Percentiles rank a stretch among this genome's conserved stretches.
Evolutionary conservation across 2,113 vertebrate species (phyloP).

Genomic region (Mugil cephalus): DNA sequence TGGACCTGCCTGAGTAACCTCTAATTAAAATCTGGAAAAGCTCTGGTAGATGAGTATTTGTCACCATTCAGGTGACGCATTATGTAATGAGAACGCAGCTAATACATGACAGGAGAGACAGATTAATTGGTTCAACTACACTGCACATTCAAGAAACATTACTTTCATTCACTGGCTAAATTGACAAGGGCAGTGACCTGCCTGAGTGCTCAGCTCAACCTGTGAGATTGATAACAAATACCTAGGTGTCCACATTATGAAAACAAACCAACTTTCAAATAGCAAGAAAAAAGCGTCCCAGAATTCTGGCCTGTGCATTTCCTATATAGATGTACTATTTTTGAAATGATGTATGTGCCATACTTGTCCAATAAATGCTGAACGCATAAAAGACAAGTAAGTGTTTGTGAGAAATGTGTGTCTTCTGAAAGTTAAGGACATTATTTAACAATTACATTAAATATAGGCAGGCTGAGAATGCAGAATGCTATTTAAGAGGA

Average conservation of each 20-base stretch:
- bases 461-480: background rate
- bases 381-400: too few species aligned
- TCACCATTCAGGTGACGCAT: conserved; percentile 13
- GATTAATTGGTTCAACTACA: conserved; percentile 10
- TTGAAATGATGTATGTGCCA: background rate
- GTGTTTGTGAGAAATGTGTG: too few species aligned
- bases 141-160: background rate
- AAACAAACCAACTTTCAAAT: conserved; percentile 19
- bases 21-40: conserved; percentile 10
- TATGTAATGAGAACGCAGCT: conserved; percentile 17
- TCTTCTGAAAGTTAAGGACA: background rate
- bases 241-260: conserved; percentile 37
- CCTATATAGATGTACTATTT: background rate
- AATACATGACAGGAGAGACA: conserved; percentile 5
- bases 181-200: conserved; percentile 15
- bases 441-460: background rate
- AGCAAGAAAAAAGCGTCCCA: background rate
- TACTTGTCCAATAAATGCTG: too few species aligned
- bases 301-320: conserved; percentile 1
- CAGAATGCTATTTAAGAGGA: background rate
- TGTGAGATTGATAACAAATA: conserved; percentile 41
- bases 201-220: conserved; percentile 1
- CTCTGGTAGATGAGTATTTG: background rate
- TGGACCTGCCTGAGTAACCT: background rate
- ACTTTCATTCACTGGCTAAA: conserved; percentile 29